Evolutionary conservation across 2,113 vertebrate species (phyloP), one percentile per base, ranked within the genome.

Genomic region (Elephantulus edwardii): DNA sequence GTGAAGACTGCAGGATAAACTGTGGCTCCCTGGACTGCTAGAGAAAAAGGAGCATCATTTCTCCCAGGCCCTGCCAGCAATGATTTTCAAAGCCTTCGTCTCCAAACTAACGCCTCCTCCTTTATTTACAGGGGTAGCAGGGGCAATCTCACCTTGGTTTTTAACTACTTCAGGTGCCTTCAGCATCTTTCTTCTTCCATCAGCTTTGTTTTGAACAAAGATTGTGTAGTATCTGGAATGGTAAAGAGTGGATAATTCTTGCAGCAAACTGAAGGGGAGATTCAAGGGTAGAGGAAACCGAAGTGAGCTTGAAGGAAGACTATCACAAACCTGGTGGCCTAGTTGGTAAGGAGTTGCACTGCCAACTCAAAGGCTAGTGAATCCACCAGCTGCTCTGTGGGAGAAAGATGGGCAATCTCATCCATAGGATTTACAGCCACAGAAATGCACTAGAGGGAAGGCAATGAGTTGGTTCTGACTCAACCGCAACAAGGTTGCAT

Each of bases 271-370:
- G 52, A 91, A 70, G 35, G 48, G 64, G 64, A 77, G 48, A 38
- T 71, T n/a, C 66, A 77, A 72, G 66, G 40, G 83, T 13, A 42
- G 5, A 42, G 20, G 12, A 68, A 71, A 56, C 78, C n/a, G 70
- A 81, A 66, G 75, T 80, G 19, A 64, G 42, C 86, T 24, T 62
- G 64, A n/a, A 90, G 83, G 56, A 83, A 91, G 87, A 84, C n/a
- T 54, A 22, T 44, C 14, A 70, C 10, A 70, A 19, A 42, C 10
- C 40, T 58, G 44, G 44, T 58, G 33, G 33, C 20, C 8, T 6
- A 6, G 54, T 56, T 22, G 54, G 54, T 56, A 22, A 16, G 4
- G 54, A 5, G 20, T 56, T 56, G 54, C 19, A 24, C 26, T 20
- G 54, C 54, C 26, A 22, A 56, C 12, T 56, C 19, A 17, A 56